Percentiles rank a stretch among this genome's conserved stretches.
Evolutionary conservation across 2,888 invertebrate species (phyloP).

Genomic region (Allophyes oxyacanthae): DNA sequence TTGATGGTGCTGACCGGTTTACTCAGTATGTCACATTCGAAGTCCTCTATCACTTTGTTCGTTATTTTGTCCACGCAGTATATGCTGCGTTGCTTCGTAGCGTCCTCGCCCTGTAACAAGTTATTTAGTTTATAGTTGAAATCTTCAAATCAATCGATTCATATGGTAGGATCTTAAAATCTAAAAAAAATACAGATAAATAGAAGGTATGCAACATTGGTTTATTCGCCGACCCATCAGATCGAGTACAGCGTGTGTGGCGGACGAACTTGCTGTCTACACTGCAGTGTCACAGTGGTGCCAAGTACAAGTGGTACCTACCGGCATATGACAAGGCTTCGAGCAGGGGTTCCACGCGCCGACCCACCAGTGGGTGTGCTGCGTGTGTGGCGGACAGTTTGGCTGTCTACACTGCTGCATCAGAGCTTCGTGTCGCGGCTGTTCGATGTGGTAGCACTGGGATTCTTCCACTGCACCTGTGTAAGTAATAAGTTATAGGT

Average conservation of each 20-base stretch:
- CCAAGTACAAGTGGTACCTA: slow-evolving; percentile 47
- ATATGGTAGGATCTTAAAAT: too few species aligned
- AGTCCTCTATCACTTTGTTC: slow-evolving; percentile 92
- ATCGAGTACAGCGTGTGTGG: too few species aligned
- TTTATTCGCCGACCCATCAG: too few species aligned
- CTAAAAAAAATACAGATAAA: too few species aligned
- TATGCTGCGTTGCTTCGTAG: slow-evolving; percentile 91
- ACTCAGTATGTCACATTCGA: slow-evolving; percentile 90
- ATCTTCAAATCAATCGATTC: too few species aligned
- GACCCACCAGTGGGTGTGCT: slow-evolving; percentile 95
- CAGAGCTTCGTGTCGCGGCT: slow-evolving; percentile 89
- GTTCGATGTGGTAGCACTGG: slow-evolving; percentile 89
- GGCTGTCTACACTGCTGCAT: slow-evolving; percentile 91
- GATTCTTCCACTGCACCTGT: slow-evolving; percentile 90
- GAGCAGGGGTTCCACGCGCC: slow-evolving; percentile 95
- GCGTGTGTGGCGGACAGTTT: slow-evolving; percentile 88
- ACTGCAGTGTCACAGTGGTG: not conserved
- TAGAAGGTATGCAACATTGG: too few species aligned
- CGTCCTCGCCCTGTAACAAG: slow-evolving; percentile 83
- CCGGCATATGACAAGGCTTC: slow-evolving; percentile 80
- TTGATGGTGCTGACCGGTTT: slow-evolving; percentile 92
- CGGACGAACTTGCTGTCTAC: not conserved
- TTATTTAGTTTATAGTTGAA: slow-evolving; percentile 43
- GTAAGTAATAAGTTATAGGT: too few species aligned
- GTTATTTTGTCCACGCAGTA: slow-evolving; percentile 94